Base-by-base conservation (phyloP, 2,113 vertebrate species). In the Sander vitreus region DNA sequence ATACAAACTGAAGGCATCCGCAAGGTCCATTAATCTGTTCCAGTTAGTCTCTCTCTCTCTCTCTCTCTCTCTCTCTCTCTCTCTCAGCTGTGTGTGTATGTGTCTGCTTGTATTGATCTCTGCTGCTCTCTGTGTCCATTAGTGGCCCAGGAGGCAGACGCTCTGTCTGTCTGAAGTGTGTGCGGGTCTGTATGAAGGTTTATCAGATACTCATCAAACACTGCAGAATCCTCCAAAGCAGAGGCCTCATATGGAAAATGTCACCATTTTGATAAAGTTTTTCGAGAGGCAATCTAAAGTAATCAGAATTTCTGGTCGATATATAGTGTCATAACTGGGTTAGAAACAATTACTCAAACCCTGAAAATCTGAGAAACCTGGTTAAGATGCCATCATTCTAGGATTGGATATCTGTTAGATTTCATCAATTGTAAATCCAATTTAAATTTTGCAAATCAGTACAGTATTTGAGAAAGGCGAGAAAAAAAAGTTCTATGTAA, bases 71-170 rank as follows among this genome's bases (percentile, higher is more conserved):
- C 51, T 21, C 33, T 21, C 48, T 12, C 50, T 21, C 51, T 8
- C 50, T 9, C 45, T 18, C 27, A 30, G 30, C 30, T 30, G 30
- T 30, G 30, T 30, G 30, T 30, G 30, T 30, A 3, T 30, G 4
- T 30, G 4, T 89, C 90, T 87, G 88, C 60, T 85, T 18, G 71
- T 91, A 95, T 95, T 93, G 94, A 95, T 95, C 90, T 77, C 80
- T 89, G 79, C 84, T 90, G 87, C 88, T 89, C 91, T 91, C 88
- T 81, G 80, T 89, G 91, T 95, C 94, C 94, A 95, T 95, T 95
- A 95, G 93, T 92, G 94, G 89, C 94, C 94, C 88, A 74, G 85
- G 92, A 94, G 92, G 93, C 93, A 94, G 94, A 94, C 91, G 60
- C 80, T 83, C 55, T 91, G 94, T 95, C 94, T 94, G 92, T 91